Conservation (phyloP, 35 echinoderm and acorn worm genomes). For the Stichopus chloronotus region DNA sequence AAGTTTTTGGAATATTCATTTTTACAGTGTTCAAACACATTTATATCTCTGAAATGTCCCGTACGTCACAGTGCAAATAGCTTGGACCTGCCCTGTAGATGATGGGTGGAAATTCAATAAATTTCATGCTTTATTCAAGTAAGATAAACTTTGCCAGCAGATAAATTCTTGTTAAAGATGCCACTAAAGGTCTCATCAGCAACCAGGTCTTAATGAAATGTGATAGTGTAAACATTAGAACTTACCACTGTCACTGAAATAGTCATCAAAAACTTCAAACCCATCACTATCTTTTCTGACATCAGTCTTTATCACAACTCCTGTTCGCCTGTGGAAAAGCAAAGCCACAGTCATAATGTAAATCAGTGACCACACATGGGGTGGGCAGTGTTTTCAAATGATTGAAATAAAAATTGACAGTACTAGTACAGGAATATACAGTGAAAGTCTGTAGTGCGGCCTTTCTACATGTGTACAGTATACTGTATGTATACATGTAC, state of each 20-base stretch:
- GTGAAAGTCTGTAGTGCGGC: neutral
- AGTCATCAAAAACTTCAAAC: constrained; percentile 95
- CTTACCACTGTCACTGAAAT: constrained; percentile 90
- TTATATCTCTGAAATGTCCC: no score
- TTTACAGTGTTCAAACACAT: no score
- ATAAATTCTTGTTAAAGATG: no score
- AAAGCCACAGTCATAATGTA: neutral
- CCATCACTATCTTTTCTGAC: constrained; percentile 93
- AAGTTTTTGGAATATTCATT: no score
- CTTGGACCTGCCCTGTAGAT: no score
- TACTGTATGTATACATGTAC: neutral
- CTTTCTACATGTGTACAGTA: neutral
- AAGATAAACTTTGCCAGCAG: no score
- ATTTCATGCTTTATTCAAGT: no score
- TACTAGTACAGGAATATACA: neutral
- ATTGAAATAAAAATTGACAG: neutral
- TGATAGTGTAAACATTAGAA: neutral
- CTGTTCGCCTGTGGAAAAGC: constrained; percentile 70
- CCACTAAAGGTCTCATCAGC: no score
- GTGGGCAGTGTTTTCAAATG: neutral
- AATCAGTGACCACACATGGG: neutral
- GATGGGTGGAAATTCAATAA: no score
- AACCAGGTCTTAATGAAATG: no score
- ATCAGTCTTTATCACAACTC: constrained; percentile 66
- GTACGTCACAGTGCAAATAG: no score